Conservation (phyloP, 92 coral and sea anemone species). For the Paragorgia papillata region DNA sequence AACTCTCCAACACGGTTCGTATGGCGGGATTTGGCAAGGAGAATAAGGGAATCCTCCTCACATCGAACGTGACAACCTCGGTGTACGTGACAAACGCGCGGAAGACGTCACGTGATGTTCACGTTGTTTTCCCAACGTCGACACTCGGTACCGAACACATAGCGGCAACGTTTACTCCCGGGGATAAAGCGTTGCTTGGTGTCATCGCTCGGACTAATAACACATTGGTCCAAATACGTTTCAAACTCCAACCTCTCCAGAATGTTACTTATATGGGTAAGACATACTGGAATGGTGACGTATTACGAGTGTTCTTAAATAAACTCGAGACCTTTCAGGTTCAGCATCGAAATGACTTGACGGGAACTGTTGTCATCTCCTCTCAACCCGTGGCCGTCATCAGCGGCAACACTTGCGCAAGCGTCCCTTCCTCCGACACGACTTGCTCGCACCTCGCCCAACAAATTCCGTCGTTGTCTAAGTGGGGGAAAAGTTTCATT, state of each 20-base stretch:
- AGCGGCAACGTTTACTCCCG: background rate
- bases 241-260: background rate
- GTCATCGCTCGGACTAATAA: constrained; percentile 9
- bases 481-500: constrained; percentile 35
- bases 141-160: constrained; percentile 33
- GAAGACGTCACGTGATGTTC: background rate
- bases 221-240: constrained; percentile 18
- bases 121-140: constrained; percentile 25
- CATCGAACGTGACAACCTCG: constrained; percentile 5
- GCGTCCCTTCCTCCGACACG: background rate
- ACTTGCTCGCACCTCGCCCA: constrained; percentile 20
- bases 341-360: constrained; percentile 12
- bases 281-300: constrained; percentile 9
- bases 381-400: constrained; percentile 7
- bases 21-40: constrained; percentile 11
- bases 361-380: constrained; percentile 31
- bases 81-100: constrained; percentile 27
- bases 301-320: constrained; percentile 19
- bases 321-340: constrained; percentile 28
- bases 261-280: constrained; percentile 13
- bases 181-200: constrained; percentile 7
- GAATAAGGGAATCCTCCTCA: constrained; percentile 22
- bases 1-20: constrained; percentile 5
- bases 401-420: constrained; percentile 27
- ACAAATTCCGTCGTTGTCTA: constrained; percentile 23